Conservation (phyloP, 2,888 invertebrate genomes). For the Drosophila algonquin region DNA sequence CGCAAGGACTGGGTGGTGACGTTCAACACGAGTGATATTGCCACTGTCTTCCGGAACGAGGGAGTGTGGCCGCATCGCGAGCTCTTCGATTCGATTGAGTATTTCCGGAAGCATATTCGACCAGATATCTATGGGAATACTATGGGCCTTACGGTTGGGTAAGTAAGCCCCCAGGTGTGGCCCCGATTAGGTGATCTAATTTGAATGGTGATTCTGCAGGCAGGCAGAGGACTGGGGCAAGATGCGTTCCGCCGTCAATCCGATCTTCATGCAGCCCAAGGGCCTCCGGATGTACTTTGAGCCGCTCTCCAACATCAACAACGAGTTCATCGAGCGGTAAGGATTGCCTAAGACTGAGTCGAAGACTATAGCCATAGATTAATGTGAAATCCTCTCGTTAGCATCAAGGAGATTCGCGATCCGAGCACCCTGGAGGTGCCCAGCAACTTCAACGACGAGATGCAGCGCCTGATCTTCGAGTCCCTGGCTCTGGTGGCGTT, state of each 20-base stretch:
- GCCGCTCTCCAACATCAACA: conserved; percentile 79
- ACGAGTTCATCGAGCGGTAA: conserved; percentile 82
- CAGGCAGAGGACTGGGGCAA: conserved; percentile 86
- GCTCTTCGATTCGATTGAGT: conserved; percentile 80
- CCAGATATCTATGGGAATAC: conserved; percentile 52
- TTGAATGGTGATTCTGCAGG: conserved; percentile 67
- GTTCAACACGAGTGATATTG: conserved; percentile 85
- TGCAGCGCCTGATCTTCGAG: conserved; percentile 86
- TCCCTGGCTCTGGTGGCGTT: conserved; percentile 83
- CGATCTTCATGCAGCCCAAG: conserved; percentile 87
- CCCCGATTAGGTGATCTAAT: rapidly evolving
- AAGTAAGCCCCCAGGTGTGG: conserved; percentile 1
- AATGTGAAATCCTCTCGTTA: conserved; percentile 28
- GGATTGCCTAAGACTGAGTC: too few species aligned
- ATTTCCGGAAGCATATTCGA: conserved; percentile 68
- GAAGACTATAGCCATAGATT: too few species aligned
- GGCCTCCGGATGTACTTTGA: conserved; percentile 85
- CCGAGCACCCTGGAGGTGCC: conserved; percentile 80
- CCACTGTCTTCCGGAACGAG: conserved; percentile 84
- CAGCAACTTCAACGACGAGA: conserved; percentile 84
- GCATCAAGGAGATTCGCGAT: conserved; percentile 77
- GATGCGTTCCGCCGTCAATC: conserved; percentile 85
- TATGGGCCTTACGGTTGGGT: conserved; percentile 53
- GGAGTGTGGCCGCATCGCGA: conserved; percentile 84
- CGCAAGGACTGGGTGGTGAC: conserved; percentile 79